Evolutionary conservation across 1,140 invertebrate species (phyloP), one percentile per base, ranked within the genome.

Genomic region (Diabrotica virgifera): DNA sequence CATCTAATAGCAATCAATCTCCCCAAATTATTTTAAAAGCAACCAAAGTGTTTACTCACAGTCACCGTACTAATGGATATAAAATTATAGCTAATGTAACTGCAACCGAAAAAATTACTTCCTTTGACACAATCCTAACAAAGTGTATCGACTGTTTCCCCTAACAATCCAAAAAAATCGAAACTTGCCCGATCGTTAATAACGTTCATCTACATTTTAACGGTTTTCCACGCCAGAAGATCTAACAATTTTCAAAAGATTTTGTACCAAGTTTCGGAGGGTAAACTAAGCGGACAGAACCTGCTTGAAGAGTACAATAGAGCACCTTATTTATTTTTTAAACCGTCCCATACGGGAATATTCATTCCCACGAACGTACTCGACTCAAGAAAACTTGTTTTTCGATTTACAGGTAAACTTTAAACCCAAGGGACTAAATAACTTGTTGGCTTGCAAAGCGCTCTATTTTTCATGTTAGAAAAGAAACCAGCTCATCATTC

Each of bases 261-360:
- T 62, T 36, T 38, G 57, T 55, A 38, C 60, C 53, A 54, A 59
- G 58, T 60, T 67, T 61, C 36, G 61, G 52, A 63, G 65, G 65
- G 55, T 57, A 59, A 63, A 59, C 61, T 55, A 59, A 63, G 38
- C 60, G 40, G 36, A 46, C 58, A 67, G 65, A 54, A 67, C 65
- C 61, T 59, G 60, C 40, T 46, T 46, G 40, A 46, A 46, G 40
- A 63, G 36, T 38, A 67, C 61, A 67, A 67, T 37, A 59, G 65
- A 61, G 59, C 65, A 67, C 65, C 64, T 67, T 66, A 66, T 66
- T 62, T 66, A 62, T 66, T 62, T 58, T 67, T 61, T 40, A 59
- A 63, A 63, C 65, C 60, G 65, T 66, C 64, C 53, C 64, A 58
- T 52, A 59, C 37, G 64, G 58, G 64, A 38, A 66, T 66, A 35